Base-by-base conservation (phyloP, 2,888 invertebrate species). In the Thera obeliscata region DNA sequence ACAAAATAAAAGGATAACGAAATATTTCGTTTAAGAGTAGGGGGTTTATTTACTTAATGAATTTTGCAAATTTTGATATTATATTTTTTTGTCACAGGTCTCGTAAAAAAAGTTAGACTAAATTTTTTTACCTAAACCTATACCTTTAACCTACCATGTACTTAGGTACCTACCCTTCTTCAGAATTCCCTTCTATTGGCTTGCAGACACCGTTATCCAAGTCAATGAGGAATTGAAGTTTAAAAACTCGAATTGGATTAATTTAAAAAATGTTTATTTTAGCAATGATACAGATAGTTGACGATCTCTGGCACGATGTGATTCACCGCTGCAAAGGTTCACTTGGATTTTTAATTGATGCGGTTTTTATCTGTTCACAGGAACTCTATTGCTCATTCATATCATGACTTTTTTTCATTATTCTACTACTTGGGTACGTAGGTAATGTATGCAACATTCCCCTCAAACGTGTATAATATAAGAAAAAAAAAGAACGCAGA, bases 291-390 rank as follows among this genome's bases (percentile, higher is more conserved):
- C 74, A 82, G 85, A 83, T 76, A 57, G 89, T 90, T 89, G 73
- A 12, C 67, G 22, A 85, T 69, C 77, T 61, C 87, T 88, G 83
- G 48, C 49, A 12, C 66, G 70, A 73, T 70, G 76, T 87, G 88
- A 88, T 82, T 88, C 87, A 87, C 83, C 86, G 83, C 85, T 82
- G 83, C 78, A 78, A 81, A 77, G 74, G 78, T 80, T 81, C 73
- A 80, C 77, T 81, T 79, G 73, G 81, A 82, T 78, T 81, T 46
- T 77, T 82, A 78, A 81, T 82, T 76, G 80, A 77, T 78, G 79
- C 78, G 71, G 75, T 83, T 84, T 80, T 80, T 78, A 80, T 71
- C 78, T 80, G 78, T 81, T 79, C 77, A 76, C 60, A 64, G 63
- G 72, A 73, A 74, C 66, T 72, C 64, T 74, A 69, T 69, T 70